Evolutionary conservation across 2,113 vertebrate species (phyloP), one percentile per base, ranked within the genome.

Genomic region (Indicator indicator): DNA sequence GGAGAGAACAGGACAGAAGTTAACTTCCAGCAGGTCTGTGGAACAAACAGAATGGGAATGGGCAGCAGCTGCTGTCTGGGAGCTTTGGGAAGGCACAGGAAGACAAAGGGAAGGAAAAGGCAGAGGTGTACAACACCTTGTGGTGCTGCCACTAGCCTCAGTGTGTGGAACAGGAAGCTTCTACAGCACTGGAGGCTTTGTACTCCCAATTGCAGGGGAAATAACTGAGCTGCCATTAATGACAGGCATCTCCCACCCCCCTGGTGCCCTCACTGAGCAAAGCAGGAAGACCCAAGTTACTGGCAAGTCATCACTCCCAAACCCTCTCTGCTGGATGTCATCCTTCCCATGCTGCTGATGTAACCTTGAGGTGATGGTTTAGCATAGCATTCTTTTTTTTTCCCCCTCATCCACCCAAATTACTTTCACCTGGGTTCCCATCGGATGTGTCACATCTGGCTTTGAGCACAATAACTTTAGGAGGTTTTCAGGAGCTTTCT

Each of bases 401-500:
- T 9, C 19, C 19, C 48, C 27, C 44, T 65, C 9, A 75, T 74
- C 58, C 54, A 70, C 44, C 28, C 78, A 32, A 56, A 59, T 67
- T 14, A 79, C 14, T 82, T 72, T 69, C 36, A 36, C 62, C 67
- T 79, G 67, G 20, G 24, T 50, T 92, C 78, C 63, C 64, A 60
- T 70, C 87, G 70, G 60, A 52, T 87, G 71, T 70, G 67, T 72
- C 73, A 72, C 58, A 38, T 4, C 0, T 40, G 77, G 46, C 56
- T 85, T 80, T 42, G 71, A 64, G 71, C 42, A 83, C 70, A 89
- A 83, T 59, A 91, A 78, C 38, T 65, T 81, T 76, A 32, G 55
- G 21, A 83, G 42, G 12, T 56, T 16, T 9, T 60, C 48, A 72
- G 62, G n/a, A 73, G 67, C 46, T 85, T 70, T 30, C 81, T 70